Evolutionary conservation across 2,888 invertebrate genomes (phyloP), one percentile per base, ranked within the genome.

Genomic region (Macrophya alboannulata): DNA sequence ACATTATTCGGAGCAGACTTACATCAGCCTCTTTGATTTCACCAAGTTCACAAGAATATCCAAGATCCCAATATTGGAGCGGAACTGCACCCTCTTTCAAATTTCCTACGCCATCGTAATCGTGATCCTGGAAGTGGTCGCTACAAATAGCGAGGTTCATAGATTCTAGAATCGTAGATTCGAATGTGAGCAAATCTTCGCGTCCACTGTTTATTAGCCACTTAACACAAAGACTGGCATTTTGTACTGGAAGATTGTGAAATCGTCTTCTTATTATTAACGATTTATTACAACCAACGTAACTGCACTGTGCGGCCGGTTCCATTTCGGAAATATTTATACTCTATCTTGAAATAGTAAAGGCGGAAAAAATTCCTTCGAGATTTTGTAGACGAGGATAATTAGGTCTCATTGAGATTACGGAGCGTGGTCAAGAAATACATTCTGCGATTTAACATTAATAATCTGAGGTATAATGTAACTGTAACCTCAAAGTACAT

Each of bases 151-250:
- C 83, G 45, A 83, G 83, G 10, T 68, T 65, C 83, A 83, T 68
- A 6, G 83, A 68, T 68, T 83, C 71, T n/a, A 83, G 37, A 68
- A 59, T 48, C 21, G 45, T 15, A 25, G 83, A 45, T 48, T 65
- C 37, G 48, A 25, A 59, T 17, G 83, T 48, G 17, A 83, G 83
- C 37, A 83, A 48, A 83, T 83, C 83, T 68, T 83, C 83, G 12
- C 83, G 83, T 21, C 83, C 83, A 10, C 83, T 83, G 68, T 83
- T 71, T 45, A 83, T 83, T 48, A 83, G 37, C 83, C 83, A 83
- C 37, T 83, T 83, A 6, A 83, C 83, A 71, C 83, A 83, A 9
- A 83, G 83, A 1, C 68, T 48, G 21, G 83, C 65, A 51, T 83
- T 83, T 45, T 71, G 25, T 5, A 48, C 21, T 31, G 83, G 83